Base-by-base conservation (phyloP, 2,888 invertebrate species). In the Doris montereyensis region DNA sequence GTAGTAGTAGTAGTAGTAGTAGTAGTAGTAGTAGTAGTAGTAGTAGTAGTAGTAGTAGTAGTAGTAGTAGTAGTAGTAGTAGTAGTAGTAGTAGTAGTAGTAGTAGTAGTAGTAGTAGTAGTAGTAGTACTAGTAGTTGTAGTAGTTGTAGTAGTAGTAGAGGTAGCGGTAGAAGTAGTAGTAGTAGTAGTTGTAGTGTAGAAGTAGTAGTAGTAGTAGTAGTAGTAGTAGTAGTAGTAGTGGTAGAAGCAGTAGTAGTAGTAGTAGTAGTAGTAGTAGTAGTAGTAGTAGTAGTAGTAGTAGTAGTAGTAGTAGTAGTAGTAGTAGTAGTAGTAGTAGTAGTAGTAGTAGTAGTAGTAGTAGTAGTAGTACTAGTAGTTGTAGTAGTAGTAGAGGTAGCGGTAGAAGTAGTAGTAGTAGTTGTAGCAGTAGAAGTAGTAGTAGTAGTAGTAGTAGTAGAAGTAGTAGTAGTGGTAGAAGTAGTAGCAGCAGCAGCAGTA, bases 1-100 rank as follows among this genome's bases (percentile, higher is more conserved):
- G 73, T 41, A 52, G 73, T 41, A 52, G 52, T 41, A 73, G 73
- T 41, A 52, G 52, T 52, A 52, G 73, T 73, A 73, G 73, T 41
- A 73, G 73, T 41, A 52, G 73, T 52, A 52, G 62, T 62, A 62
- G 62, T 62, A 62, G 62, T 62, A 62, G 62, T 62, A 62, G 62
- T 62, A 62, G 62, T 21, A 62, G 62, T 62, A 62, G 62, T 62
- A 62, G 52, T 41, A 41, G 5, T 10, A 17, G 5, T 41, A 41
- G 52, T 17, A 41, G 52, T 17, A 41, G 52, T 17, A 41, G 52
- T 41, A 41, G 52, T 41, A 41, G 52, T 41, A 41, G 52, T 41
- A 41, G 52, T 41, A 41, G 52, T 41, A 41, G 52, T 41, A 41
- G 52, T 41, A 41, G n/a, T 41, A 41, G 52, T 41, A 41, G 52